Evolutionary conservation across 1,140 invertebrate genomes (phyloP), one percentile per base, ranked within the genome.

Genomic region (Anastrepha ludens): DNA sequence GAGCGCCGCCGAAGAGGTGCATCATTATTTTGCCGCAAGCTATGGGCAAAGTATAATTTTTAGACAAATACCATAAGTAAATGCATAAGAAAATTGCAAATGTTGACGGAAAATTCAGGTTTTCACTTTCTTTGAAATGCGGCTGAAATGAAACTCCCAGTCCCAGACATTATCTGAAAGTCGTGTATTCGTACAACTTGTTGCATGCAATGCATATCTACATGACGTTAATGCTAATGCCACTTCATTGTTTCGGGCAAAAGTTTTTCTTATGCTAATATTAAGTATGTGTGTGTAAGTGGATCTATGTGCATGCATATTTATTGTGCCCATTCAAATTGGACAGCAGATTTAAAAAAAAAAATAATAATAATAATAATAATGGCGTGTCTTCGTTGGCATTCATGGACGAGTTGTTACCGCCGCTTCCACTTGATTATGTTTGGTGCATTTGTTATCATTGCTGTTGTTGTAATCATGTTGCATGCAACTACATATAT

Each of bases 121-220:
- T 85, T 85, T 74, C 58, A 50, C 81, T 85, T 85, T 85, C 81
- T 13, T 58, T 85, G 39, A 81, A 29, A 13, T 81, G 74, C 44
- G 74, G 0, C 17, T 29, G 64, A 39, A 39, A 13, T 20, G 67
- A 74, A 74, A 74, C 41, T 74, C 13, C 6, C 15, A 74, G 67
- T 47, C 67, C 17, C 41, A 47, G 4, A 17, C n/a, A 9, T 59
- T 8, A 58, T 20, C 78, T 85, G 58, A 85, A 17, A 29, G n/a
- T 3, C 13, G 9, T 7, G 67, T 44, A 6, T 11, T 17, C 0
- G 67, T 74, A 74, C 13, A n/a, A 47, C 41, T 47, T 44, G 67
- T 74, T 74, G 67, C 67, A 74, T 74, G 67, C 67, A 74, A 74
- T 41, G 41, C 15, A n/a, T n/a, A 74, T 17, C 41, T 47, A 47